Evolutionary conservation across 2,797 vertebrate genomes (phyloP), one percentile per base, ranked within the genome.

Genomic region (Micrastur ruficollis): DNA sequence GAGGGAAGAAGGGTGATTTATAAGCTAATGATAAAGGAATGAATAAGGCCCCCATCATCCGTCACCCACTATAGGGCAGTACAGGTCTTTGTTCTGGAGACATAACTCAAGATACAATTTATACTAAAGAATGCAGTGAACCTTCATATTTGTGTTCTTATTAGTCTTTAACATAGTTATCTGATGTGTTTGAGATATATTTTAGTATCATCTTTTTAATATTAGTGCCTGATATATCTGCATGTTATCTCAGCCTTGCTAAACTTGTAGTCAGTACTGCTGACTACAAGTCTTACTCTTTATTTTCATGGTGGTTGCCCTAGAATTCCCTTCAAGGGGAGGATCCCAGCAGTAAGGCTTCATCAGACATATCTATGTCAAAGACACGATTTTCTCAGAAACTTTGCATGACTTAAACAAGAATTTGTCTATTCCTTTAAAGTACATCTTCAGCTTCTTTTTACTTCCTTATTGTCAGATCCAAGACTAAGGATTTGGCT

Each of bases 1-100:
- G 90, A 89, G 63, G 23, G 67, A 96, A 81, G 78, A 93, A 88
- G 26, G 8, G 8, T 93, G 94, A 95, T 95, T 92, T 94, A 93
- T 61, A 90, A 95, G 26, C 31, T 93, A 92, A 86, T 21, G 40
- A 82, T 62, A 80, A 89, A 82, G 36, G 32, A 86, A 65, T 15
- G 29, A 89, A 66, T 59, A 82, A 93, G 40, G 32, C 7, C 19
- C 23, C 29, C 55, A 38, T 80, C 50, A 56, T 59, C 73, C 61
- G 49, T 34, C 0, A 3, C 49, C 40, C 29, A 36, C 34, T 66
- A 16, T 11, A 86, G 10, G 18, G 68, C 34, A 95, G 46, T 27
- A 42, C 1, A 2, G 34, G 26, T 67, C 91, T 95, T 91, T 89
- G 81, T 71, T 89, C 86, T 86, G 36, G 49, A 71, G 47, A 73